phyloP scores from a whole-genome alignment of 2,888 invertebrate genomes.

The Cabera pusaria region DNA sequence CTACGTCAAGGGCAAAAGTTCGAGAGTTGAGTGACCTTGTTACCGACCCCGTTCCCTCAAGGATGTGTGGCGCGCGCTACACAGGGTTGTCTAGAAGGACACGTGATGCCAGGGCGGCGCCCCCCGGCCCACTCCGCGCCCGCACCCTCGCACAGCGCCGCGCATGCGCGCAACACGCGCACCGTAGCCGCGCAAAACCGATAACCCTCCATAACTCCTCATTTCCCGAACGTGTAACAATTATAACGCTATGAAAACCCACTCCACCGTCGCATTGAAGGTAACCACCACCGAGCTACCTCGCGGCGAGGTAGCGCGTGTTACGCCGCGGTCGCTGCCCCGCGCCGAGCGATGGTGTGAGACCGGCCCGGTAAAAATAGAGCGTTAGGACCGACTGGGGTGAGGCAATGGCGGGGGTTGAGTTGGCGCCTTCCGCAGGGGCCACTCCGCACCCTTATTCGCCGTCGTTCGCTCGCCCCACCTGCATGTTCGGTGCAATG shows the following conservation, averaged over 20 bases:
- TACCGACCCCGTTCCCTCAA: constrained; percentile 17
- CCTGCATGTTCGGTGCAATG: constrained; percentile 48
- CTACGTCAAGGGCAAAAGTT: constrained; percentile 31
- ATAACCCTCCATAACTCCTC: constrained; percentile 49
- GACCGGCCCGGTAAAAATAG: constrained; percentile 80
- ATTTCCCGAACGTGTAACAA: constrained; percentile 62
- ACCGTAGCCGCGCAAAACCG: constrained; percentile 59
- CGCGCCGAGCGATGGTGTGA: constrained; percentile 63
- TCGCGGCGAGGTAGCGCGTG: too few relatives aligned
- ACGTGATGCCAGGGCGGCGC: constrained; percentile 28
- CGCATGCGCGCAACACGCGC: constrained; percentile 52
- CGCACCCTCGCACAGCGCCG: constrained; percentile 37
- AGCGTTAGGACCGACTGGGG: constrained; percentile 75
- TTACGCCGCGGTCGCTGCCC: constrained; percentile 28
- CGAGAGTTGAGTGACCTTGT: constrained; percentile 19
- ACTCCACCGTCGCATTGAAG: constrained; percentile 48
- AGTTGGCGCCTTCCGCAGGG: constrained; percentile 71
- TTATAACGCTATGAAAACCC: constrained; percentile 69
- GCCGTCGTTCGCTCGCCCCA: constrained; percentile 38
- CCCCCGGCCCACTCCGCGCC: constrained; percentile 35
- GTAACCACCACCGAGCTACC: constrained; percentile 48
- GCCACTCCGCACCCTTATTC: too few relatives aligned
- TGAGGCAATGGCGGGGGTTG: constrained; percentile 83
- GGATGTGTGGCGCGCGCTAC: constrained; percentile 9
- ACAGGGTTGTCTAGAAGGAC: constrained; percentile 2